These are phyloP conservation scores for Contarinia nasturtii DNA, from an alignment of 1,140 invertebrate species.

Conservation along the genomic window DNA sequence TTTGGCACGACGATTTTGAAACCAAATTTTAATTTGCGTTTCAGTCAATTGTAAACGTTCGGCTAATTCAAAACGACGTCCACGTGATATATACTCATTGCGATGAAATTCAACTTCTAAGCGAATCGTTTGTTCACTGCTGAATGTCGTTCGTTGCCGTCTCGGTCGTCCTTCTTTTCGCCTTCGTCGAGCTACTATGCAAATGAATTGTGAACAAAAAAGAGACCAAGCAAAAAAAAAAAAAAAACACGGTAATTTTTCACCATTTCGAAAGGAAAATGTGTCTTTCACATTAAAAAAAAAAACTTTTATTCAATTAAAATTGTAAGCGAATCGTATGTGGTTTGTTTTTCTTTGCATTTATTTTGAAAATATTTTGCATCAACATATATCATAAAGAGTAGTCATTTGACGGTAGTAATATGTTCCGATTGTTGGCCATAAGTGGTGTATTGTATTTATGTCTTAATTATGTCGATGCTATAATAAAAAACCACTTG, in stretches of 20 bases:
- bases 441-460: too few relatives aligned
- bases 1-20: slow-evolving; percentile 87
- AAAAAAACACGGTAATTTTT: neutral
- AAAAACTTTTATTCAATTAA: neutral
- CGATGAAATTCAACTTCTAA: slow-evolving; percentile 79
- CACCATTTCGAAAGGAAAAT: neutral
- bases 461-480: too few relatives aligned
- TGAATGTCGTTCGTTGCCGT: slow-evolving; percentile 85
- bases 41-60: slow-evolving; percentile 65
- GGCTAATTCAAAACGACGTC: slow-evolving; percentile 70
- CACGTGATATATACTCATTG: slow-evolving; percentile 79
- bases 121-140: slow-evolving; percentile 74
- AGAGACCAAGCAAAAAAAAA: neutral
- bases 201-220: neutral
- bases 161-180: slow-evolving; percentile 69
- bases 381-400: too few relatives aligned
- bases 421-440: too few relatives aligned
- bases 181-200: slow-evolving; percentile 58
- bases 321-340: too few relatives aligned
- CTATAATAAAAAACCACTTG: too few relatives aligned
- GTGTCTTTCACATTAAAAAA: neutral
- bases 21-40: slow-evolving; percentile 94
- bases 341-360: too few relatives aligned
- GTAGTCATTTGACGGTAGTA: too few relatives aligned
- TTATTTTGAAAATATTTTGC: too few relatives aligned